Evolutionary conservation across 2,888 invertebrate genomes (phyloP).

Genomic region (Bedellia somnulentella): DNA sequence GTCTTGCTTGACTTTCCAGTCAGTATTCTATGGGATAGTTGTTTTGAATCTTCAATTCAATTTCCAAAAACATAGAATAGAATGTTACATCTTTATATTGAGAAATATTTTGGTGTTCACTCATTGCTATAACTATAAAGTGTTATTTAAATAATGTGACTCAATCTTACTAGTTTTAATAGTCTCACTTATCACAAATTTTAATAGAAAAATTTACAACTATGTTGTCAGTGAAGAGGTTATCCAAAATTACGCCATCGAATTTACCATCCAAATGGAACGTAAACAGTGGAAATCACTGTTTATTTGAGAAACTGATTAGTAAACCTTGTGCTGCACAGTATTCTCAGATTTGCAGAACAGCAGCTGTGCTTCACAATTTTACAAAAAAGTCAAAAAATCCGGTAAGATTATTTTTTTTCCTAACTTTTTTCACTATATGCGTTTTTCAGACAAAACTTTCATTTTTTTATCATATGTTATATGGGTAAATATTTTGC

Average conservation of each 20-base stretch:
- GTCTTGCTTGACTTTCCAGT: no score
- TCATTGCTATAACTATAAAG: background rate
- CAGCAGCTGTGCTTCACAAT: slow-evolving; percentile 31
- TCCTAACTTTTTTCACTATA: background rate
- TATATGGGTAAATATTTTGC: slow-evolving; percentile 4
- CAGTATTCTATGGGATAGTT: no score
- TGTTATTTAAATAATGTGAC: background rate
- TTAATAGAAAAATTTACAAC: no score
- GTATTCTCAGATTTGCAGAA: slow-evolving; percentile 31
- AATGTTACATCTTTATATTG: background rate
- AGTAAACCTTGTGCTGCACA: slow-evolving; percentile 22
- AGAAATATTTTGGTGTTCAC: background rate
- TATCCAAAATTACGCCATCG: slow-evolving; percentile 29
- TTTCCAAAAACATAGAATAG: background rate
- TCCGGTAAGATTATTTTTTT: slow-evolving; percentile 24
- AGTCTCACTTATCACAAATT: no score
- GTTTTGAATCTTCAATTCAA: no score
- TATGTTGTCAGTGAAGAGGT: slow-evolving; percentile 39
- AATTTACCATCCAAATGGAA: slow-evolving; percentile 34
- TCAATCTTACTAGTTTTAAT: no score
- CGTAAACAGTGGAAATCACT: no score
- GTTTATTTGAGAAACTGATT: slow-evolving; percentile 18
- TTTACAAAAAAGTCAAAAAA: slow-evolving; percentile 26
- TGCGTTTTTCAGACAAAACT: background rate
- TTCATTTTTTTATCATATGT: background rate